Conservation (phyloP, 2,797 vertebrate species). For the Eurystomus glaucurus region DNA sequence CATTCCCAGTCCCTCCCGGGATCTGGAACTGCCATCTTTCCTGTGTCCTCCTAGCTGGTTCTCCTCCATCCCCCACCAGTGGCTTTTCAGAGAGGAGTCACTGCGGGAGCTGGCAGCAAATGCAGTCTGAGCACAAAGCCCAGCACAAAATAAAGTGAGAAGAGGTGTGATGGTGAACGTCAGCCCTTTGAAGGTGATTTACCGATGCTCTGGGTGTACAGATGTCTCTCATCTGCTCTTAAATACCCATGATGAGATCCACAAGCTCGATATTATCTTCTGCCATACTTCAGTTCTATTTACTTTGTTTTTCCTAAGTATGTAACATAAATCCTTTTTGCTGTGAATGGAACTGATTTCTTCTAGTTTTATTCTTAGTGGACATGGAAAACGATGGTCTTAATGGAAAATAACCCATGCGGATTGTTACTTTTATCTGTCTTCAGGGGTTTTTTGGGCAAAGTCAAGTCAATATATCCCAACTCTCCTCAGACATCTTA, state of each 20-base stretch:
- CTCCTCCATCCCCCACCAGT: fast-evolving
- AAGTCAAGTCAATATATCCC: not conserved
- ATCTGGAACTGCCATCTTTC: not conserved
- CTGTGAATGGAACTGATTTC: not conserved
- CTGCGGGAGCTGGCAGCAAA: not conserved
- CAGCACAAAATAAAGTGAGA: not conserved
- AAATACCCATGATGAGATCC: not conserved
- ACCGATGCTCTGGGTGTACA: not conserved
- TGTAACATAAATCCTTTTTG: not conserved
- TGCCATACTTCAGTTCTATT: fast-evolving
- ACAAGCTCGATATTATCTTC: not conserved
- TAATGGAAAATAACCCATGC: fast-evolving
- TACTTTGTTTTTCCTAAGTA: not conserved
- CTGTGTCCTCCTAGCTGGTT: not conserved
- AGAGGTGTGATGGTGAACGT: fast-evolving
- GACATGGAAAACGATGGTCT: not conserved
- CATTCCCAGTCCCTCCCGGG: not conserved
- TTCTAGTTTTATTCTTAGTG: not conserved
- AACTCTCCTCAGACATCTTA: fast-evolving
- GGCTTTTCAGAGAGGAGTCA: not conserved
- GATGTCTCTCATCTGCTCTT: fast-evolving
- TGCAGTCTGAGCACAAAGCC: not conserved
- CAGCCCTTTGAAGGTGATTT: not conserved
- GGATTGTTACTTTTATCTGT: not conserved
- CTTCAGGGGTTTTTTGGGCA: fast-evolving